Conservation (phyloP, 2,888 invertebrate species). For the Bimastos eiseni region DNA sequence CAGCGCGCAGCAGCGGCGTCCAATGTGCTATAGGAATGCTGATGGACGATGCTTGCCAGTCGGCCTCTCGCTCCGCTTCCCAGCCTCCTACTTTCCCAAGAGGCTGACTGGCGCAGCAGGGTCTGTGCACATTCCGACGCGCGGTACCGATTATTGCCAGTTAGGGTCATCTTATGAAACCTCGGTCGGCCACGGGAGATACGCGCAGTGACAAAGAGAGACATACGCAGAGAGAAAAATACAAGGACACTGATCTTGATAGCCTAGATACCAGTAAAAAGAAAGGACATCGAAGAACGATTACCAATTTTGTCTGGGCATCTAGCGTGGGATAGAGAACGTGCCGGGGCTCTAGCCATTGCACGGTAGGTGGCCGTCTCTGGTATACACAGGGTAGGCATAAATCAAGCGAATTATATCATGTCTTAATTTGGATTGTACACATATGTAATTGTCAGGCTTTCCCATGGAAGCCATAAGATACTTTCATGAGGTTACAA, state of each 20-base stretch:
- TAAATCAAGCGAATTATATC: no score
- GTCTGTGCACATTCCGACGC: neutral
- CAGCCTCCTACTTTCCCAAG: neutral
- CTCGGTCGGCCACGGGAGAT: neutral
- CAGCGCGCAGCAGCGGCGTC: neutral
- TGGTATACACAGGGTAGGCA: no score
- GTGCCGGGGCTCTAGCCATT: no score
- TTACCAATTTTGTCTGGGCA: neutral
- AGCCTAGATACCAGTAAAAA: neutral
- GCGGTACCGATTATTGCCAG: neutral
- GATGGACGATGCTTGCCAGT: neutral
- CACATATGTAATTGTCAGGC: neutral
- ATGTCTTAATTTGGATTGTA: no score
- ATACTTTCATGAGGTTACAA: no score
- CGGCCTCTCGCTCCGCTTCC: neutral
- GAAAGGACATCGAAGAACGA: neutral
- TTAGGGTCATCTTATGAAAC: constrained; percentile 6
- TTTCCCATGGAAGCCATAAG: neutral
- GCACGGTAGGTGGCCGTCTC: no score
- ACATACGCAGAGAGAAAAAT: neutral
- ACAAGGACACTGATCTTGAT: neutral
- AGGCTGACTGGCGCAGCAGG: neutral
- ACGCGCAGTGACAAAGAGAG: neutral
- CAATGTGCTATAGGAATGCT: neutral
- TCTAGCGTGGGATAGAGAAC: neutral